These are phyloP conservation scores for Sciaenops ocellatus DNA, from an alignment of 2,797 vertebrate species.

Conservation along the genomic window DNA sequence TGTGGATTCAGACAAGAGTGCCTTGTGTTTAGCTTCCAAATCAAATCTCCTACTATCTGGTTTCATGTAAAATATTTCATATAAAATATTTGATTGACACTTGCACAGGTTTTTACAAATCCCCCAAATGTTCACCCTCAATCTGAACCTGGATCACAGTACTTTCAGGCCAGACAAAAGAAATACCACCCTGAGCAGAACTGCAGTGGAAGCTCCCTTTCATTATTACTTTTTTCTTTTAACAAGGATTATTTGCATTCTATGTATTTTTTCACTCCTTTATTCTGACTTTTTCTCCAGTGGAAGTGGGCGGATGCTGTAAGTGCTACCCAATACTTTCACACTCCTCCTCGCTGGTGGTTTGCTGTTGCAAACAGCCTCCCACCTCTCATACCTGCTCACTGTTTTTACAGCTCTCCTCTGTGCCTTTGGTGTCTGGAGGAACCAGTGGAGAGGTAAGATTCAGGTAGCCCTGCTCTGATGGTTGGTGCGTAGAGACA, in stretches of 20 bases:
- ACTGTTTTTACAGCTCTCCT: slow-evolving; percentile 61
- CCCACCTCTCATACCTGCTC: slow-evolving; percentile 71
- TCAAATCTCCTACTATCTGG: neutral
- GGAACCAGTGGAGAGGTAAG: slow-evolving; percentile 82
- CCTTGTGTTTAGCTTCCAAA: slow-evolving; percentile 2
- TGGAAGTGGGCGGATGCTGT: neutral
- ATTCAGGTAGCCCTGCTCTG: slow-evolving; percentile 90
- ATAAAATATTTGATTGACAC: slow-evolving; percentile 39
- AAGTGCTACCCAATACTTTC: neutral
- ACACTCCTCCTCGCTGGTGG: neutral
- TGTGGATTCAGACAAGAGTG: slow-evolving; percentile 12
- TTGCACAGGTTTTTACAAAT: slow-evolving; percentile 13
- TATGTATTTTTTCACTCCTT: slow-evolving; percentile 1
- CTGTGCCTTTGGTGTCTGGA: slow-evolving; percentile 53
- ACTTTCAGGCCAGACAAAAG: slow-evolving; percentile 25
- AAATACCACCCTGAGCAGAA: slow-evolving; percentile 61
- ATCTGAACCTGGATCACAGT: slow-evolving; percentile 19
- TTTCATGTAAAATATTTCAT: slow-evolving; percentile 10
- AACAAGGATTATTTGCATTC: slow-evolving; percentile 26
- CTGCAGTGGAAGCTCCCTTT: slow-evolving; percentile 53
- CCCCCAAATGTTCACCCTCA: neutral
- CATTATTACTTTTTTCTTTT: slow-evolving; percentile 35
- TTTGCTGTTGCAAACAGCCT: neutral
- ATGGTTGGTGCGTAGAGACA: slow-evolving; percentile 77
- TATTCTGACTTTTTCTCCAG: neutral